These are phyloP conservation scores for Pipra filicauda DNA, from an alignment of 2,113 vertebrate genomes.

Conservation along the genomic window DNA sequence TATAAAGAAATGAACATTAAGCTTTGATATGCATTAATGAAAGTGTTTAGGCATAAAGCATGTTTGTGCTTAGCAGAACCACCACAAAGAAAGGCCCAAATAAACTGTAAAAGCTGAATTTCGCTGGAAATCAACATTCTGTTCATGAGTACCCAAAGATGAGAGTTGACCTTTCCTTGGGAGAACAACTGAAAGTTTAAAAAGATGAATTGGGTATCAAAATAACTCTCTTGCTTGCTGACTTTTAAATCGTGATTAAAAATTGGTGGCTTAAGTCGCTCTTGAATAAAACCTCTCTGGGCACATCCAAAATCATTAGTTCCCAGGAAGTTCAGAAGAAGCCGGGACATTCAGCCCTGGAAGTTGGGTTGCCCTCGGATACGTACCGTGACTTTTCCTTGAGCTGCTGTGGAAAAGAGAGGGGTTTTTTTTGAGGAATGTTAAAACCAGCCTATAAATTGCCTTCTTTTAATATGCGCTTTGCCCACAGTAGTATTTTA, in stretches of 20 bases:
- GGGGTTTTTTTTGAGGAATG: not conserved
- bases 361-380: not conserved
- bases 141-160: not conserved
- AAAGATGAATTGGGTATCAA: constrained; percentile 30
- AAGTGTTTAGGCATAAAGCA: not conserved
- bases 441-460: constrained; percentile 56
- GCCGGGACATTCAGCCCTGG: not conserved
- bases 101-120: not conserved
- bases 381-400: not conserved
- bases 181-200: constrained; percentile 10
- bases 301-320: accelerated
- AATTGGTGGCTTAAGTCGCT: not conserved
- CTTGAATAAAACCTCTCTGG: not conserved
- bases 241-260: constrained; percentile 28
- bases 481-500: constrained; percentile 71
- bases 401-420: not conserved
- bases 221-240: constrained; percentile 23
- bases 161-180: constrained; percentile 43
- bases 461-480: constrained; percentile 69
- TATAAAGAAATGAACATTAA: not conserved
- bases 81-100: not conserved
- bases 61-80: not conserved
- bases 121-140: constrained; percentile 26
- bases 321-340: not conserved
- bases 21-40: not conserved